Percentiles rank a stretch among this genome's conserved stretches.
Conservation (phyloP, 1,140 invertebrate genomes). For the Drosophila oshimai region DNA sequence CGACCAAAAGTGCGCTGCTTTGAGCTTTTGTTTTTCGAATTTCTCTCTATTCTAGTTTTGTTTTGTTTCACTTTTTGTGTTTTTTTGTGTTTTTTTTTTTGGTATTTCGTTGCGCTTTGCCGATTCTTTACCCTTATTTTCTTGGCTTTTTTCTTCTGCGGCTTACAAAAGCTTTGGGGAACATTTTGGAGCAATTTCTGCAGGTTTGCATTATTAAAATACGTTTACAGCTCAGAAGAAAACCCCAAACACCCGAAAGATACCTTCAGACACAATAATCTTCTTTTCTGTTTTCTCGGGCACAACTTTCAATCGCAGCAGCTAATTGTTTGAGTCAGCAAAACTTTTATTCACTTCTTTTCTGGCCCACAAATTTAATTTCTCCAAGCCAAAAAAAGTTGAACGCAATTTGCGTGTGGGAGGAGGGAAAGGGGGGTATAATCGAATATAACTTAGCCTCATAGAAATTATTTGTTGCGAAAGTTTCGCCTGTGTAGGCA, state of each 20-base stretch:
- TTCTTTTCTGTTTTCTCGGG: conserved; percentile 22
- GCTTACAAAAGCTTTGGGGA: conserved; percentile 24
- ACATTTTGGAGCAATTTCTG: conserved; percentile 37
- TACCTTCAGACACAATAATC: conserved; percentile 36
- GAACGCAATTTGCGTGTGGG: conserved; percentile 36
- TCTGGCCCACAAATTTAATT: background rate
- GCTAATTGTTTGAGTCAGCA: conserved; percentile 73
- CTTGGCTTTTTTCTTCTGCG: conserved; percentile 2
- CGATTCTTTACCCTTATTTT: background rate
- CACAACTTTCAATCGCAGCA: conserved; percentile 73
- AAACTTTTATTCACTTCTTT: conserved; percentile 41
- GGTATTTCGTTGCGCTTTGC: conserved; percentile 6
- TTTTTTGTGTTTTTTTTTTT: background rate
- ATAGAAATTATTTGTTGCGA: conserved; percentile 38
- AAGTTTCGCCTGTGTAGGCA: conserved; percentile 14
- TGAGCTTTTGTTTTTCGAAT: conserved; percentile 62
- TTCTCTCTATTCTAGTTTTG: conserved; percentile 6
- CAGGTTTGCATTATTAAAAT: conserved; percentile 59
- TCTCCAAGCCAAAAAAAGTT: conserved; percentile 15
- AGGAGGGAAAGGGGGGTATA: background rate
- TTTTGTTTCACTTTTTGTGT: background rate
- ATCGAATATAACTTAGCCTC: conserved; percentile 40
- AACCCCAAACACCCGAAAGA: background rate
- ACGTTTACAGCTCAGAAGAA: conserved; percentile 20
- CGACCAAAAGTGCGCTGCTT: conserved; percentile 63